Conservation (phyloP, 2,113 vertebrate genomes). For the Pteruthius melanotis region DNA sequence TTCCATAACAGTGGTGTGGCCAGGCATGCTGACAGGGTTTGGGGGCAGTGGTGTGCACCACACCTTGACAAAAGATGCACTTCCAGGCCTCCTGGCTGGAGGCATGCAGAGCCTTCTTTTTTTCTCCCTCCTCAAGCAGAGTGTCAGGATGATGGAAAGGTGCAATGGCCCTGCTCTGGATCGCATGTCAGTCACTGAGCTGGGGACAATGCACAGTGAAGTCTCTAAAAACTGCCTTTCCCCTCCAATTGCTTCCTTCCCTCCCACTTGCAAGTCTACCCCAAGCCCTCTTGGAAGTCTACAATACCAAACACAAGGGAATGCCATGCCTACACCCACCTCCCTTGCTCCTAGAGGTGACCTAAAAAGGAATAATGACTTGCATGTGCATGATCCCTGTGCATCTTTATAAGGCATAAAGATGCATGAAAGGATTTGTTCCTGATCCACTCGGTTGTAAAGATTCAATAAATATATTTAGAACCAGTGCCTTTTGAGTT, state of each 20-base stretch:
- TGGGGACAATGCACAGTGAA: neutral
- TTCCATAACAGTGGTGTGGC: neutral
- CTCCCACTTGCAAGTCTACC: fast-evolving
- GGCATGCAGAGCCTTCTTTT: neutral
- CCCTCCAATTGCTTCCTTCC: neutral
- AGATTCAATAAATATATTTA: neutral
- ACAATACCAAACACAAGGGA: neutral
- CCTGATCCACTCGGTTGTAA: neutral
- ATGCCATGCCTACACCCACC: neutral
- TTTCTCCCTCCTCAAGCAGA: neutral
- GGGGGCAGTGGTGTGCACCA: neutral
- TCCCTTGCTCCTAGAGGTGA: neutral
- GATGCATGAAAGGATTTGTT: neutral
- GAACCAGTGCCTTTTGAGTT: neutral
- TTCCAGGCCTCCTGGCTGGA: neutral
- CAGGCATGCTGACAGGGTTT: neutral
- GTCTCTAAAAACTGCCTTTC: neutral
- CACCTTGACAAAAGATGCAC: neutral
- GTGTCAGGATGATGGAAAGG: neutral
- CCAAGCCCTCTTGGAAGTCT: neutral
- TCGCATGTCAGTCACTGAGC: neutral
- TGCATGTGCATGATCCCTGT: neutral
- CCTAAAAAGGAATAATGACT: neutral
- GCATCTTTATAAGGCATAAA: neutral
- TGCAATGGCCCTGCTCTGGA: neutral